Evolutionary conservation across 1,140 invertebrate genomes (phyloP).

Genomic region (Vollenhovia emeryi): DNA sequence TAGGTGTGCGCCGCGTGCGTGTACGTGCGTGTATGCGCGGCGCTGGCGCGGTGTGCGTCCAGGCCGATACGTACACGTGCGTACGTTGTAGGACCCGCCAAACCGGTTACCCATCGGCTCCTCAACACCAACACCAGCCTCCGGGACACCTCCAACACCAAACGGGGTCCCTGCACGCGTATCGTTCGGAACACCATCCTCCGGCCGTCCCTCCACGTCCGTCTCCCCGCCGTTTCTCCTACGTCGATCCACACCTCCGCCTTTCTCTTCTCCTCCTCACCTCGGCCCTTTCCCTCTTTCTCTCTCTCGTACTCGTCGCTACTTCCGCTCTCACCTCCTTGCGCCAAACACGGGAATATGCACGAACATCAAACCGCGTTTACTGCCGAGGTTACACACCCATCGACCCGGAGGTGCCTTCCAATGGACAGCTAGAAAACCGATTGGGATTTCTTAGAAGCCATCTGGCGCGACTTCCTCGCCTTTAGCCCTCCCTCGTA

Average conservation of each 20-base stretch:
- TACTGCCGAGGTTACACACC: conserved; percentile 71
- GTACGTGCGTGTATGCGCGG: conserved; percentile 36
- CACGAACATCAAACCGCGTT: conserved; percentile 69
- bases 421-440: conserved; percentile 64
- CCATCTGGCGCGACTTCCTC: conserved; percentile 22
- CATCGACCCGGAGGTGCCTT: conserved; percentile 61
- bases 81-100: conserved; percentile 81
- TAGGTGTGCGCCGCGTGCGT: conserved; percentile 57
- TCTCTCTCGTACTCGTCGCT: background rate
- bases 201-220: conserved; percentile 42
- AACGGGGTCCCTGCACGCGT: conserved; percentile 69
- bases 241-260: conserved; percentile 24
- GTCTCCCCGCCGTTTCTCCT: conserved; percentile 20
- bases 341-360: conserved; percentile 66
- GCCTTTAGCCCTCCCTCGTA: background rate
- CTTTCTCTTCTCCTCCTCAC: conserved; percentile 1
- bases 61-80: conserved; percentile 74
- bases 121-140: conserved; percentile 77
- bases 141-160: conserved; percentile 78
- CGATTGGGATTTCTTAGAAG: conserved; percentile 62
- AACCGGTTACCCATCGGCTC: conserved; percentile 84
- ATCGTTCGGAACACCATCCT: conserved; percentile 71
- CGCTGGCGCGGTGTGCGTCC: conserved; percentile 58
- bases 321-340: conserved; percentile 21
- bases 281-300: background rate